phyloP scores from a whole-genome alignment of 2,113 vertebrate genomes.

The Vulpes ferrilata region DNA sequence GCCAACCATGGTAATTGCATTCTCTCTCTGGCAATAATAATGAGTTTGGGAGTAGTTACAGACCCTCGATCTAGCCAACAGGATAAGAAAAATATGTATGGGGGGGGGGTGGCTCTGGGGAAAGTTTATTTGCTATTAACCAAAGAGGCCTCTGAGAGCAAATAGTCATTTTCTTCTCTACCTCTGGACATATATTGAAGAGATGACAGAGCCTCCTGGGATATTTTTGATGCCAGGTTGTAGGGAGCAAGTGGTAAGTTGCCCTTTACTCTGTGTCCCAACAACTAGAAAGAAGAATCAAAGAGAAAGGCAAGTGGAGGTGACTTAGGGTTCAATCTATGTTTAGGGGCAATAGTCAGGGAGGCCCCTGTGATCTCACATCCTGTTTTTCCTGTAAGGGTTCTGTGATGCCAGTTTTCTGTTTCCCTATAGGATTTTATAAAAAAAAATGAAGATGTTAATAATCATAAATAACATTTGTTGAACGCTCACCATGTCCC shows the following conservation, averaged over 20 bases:
- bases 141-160: background rate
- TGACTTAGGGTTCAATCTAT: background rate
- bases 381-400: background rate
- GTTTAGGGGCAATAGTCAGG: background rate
- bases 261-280: background rate
- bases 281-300: background rate
- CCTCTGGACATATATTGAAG: background rate
- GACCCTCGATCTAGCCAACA: background rate
- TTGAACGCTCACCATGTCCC: background rate
- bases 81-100: background rate
- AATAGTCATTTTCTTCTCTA: background rate
- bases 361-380: background rate
- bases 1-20: background rate
- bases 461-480: constrained; percentile 21
- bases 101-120: too few species aligned
- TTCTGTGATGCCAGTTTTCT: background rate
- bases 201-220: background rate
- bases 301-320: background rate
- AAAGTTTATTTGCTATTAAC: background rate
- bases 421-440: background rate
- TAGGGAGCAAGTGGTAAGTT: background rate
- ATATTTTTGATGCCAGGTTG: background rate
- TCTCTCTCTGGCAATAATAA: background rate
- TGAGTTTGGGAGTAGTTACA: background rate
- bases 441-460: background rate